These are phyloP conservation scores for Emmelina monodactyla DNA, from an alignment of 2,888 invertebrate species.

Conservation along the genomic window DNA sequence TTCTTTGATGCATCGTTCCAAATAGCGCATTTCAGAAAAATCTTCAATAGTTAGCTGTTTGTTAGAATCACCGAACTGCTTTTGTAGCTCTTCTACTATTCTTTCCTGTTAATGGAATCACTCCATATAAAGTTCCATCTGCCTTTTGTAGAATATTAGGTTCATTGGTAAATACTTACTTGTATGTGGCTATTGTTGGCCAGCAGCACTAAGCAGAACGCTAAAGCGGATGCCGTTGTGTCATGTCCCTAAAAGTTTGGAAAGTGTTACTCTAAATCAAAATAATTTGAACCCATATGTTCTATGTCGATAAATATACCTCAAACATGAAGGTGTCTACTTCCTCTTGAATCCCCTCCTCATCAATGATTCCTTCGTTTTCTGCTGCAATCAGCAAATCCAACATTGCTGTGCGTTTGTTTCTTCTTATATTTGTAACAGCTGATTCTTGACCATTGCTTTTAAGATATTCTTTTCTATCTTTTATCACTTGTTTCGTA, in stretches of 20 bases:
- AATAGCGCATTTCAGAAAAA: conserved; percentile 70
- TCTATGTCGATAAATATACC: conserved; percentile 29
- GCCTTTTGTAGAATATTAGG: too few species aligned
- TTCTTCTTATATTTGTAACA: too few species aligned
- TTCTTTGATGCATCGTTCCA: conserved; percentile 76
- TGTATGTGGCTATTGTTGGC: conserved; percentile 41
- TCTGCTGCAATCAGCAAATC: conserved; percentile 61
- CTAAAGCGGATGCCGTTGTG: conserved; percentile 47
- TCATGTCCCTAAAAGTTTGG: conserved; percentile 62
- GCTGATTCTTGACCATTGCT: too few species aligned
- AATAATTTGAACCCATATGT: too few species aligned
- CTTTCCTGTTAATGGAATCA: too few species aligned
- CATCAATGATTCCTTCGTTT: conserved; percentile 50
- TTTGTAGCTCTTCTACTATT: conserved; percentile 66
- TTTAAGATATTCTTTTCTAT: too few species aligned
- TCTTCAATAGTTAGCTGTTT: conserved; percentile 68
- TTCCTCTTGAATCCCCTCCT: conserved; percentile 65
- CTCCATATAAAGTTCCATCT: too few species aligned
- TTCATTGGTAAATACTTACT: too few species aligned
- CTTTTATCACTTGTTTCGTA: too few species aligned
- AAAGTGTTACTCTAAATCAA: too few species aligned
- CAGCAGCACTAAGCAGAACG: conserved; percentile 42
- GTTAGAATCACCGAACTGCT: conserved; percentile 70
- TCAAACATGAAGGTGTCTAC: conserved; percentile 72
- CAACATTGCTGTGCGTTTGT: conserved; percentile 61